phyloP scores from a whole-genome alignment of 2,797 vertebrate genomes.

The Lacerta bilineata region DNA sequence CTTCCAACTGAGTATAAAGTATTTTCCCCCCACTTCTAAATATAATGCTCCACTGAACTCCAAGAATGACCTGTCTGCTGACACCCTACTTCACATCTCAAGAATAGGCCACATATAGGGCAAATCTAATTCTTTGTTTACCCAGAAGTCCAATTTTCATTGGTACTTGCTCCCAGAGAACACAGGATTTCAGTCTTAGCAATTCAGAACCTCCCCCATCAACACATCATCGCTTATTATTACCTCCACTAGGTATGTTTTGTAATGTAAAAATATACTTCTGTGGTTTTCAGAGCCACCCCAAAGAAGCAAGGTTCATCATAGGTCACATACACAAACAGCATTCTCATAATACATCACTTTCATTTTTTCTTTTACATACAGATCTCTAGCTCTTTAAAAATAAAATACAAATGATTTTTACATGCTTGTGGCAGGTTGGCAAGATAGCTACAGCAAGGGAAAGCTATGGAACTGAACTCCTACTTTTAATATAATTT shows the following conservation, averaged over 20 bases:
- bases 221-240: background rate
- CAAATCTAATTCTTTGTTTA: background rate
- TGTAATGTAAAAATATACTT: background rate
- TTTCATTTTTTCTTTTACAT: constrained; percentile 1
- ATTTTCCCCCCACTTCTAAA: background rate
- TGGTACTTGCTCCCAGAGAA: background rate
- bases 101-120: background rate
- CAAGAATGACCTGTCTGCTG: background rate
- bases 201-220: background rate
- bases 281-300: constrained; percentile 5
- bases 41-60: background rate
- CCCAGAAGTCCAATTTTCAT: background rate
- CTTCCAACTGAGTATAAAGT: background rate
- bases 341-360: background rate
- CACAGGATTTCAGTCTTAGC: background rate
- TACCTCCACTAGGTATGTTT: background rate
- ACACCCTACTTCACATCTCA: background rate
- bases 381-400: background rate
- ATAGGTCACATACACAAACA: background rate
- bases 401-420: background rate
- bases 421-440: background rate
- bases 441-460: background rate
- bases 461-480: background rate
- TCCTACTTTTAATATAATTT: background rate
- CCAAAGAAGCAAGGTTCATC: background rate